Conservation (phyloP, 92 coral and sea anemone genomes). For the Metridium senile region DNA sequence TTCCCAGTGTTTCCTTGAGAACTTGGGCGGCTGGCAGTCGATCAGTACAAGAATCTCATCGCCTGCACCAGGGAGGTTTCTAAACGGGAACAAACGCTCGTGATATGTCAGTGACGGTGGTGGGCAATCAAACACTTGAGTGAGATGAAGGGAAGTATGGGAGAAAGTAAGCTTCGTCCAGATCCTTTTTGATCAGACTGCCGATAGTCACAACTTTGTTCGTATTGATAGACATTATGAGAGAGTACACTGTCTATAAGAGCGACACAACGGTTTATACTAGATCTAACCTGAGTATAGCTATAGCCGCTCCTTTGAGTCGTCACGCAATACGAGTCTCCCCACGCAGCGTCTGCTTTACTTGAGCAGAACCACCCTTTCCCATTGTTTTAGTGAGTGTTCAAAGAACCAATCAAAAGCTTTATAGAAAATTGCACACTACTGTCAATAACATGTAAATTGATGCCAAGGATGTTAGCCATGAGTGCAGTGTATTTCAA, state of each 20-base stretch:
- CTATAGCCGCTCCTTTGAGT: too few relatives aligned
- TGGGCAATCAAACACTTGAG: constrained; percentile 49
- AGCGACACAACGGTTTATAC: too few relatives aligned
- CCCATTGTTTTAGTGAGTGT: too few relatives aligned
- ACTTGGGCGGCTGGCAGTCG: constrained; percentile 45
- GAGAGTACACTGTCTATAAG: neutral
- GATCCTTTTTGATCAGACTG: constrained; percentile 44
- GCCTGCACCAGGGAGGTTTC: constrained; percentile 53
- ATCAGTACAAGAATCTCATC: constrained; percentile 54
- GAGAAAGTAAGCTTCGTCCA: constrained; percentile 37
- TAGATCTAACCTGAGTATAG: too few relatives aligned
- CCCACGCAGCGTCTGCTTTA: too few relatives aligned
- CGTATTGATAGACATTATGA: neutral
- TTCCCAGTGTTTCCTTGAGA: constrained; percentile 50
- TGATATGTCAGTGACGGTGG: constrained; percentile 27
- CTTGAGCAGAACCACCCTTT: too few relatives aligned
- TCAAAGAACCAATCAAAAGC: too few relatives aligned
- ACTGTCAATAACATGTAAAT: too few relatives aligned
- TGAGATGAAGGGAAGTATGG: constrained; percentile 41
- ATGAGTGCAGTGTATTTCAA: too few relatives aligned
- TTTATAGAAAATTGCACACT: too few relatives aligned
- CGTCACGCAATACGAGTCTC: too few relatives aligned
- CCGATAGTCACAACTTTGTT: constrained; percentile 36
- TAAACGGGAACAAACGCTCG: constrained; percentile 33
- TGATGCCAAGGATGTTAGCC: too few relatives aligned